phyloP scores from a whole-genome alignment of 2,113 vertebrate genomes.

The Pteronura brasiliensis region DNA sequence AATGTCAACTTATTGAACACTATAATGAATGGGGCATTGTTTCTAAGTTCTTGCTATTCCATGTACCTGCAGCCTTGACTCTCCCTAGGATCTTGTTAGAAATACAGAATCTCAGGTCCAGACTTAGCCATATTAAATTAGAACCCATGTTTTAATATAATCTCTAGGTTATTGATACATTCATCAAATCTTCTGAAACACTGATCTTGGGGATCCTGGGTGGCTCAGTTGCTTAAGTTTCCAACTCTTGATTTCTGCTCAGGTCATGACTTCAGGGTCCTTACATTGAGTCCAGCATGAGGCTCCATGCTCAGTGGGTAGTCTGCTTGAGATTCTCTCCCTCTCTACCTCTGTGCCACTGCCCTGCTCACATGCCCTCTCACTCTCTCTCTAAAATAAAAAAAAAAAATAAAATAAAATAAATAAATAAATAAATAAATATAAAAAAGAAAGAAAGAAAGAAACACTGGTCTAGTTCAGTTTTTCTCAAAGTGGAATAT shows the following conservation, averaged over 20 bases:
- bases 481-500: not conserved
- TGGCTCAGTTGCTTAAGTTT: not conserved
- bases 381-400: not conserved
- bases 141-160: not conserved
- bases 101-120: not conserved
- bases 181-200: not conserved
- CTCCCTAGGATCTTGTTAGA: not conserved
- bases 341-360: not conserved
- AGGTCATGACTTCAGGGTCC: not conserved
- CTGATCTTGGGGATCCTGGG: not conserved
- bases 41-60: not conserved
- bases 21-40: not conserved
- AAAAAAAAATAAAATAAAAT: too few species aligned
- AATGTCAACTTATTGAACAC: not conserved
- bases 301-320: not conserved
- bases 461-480: not conserved
- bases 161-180: not conserved
- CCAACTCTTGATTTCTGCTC: not conserved
- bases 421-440: not conserved
- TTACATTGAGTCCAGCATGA: not conserved
- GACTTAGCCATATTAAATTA: not conserved
- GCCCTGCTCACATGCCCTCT: too few species aligned
- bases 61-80: not conserved
- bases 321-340: not conserved
- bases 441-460: not conserved